A percentile compares a stretch with the other conserved stretches of the same genome.
phyloP scores from a whole-genome alignment of 1,140 invertebrate genomes.

The Brachionus calyciflorus region DNA sequence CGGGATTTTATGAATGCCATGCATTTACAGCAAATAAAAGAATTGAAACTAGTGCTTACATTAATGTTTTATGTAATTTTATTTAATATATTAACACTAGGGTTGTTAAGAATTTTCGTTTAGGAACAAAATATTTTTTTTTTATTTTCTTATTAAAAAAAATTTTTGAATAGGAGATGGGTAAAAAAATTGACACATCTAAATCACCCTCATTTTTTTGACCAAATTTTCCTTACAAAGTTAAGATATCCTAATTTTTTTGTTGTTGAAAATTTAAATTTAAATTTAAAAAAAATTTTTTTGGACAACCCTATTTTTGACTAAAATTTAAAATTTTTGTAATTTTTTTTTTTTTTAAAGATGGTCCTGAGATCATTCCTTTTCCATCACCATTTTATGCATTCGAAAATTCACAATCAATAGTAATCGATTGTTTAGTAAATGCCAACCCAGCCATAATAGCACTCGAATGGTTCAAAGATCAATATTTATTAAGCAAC shows the following conservation, averaged over 20 bases:
- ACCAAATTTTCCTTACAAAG: no score
- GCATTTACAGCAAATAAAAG: constrained; percentile 28
- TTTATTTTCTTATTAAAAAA: no score
- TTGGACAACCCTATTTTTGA: no score
- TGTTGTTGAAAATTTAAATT: no score
- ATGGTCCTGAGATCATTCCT: constrained; percentile 39
- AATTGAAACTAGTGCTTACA: constrained; percentile 27
- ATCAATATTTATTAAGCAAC: constrained; percentile 34
- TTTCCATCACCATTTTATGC: constrained; percentile 31
- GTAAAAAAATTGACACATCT: no score
- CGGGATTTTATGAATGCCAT: constrained; percentile 43
- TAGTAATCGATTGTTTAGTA: constrained; percentile 23
- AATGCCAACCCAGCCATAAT: constrained; percentile 6
- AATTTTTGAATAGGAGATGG: no score
- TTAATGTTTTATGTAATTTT: constrained; percentile 40
- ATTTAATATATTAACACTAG: no score
- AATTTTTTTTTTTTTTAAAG: constrained; percentile 6
- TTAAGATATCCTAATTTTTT: no score
- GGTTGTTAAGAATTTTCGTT: no score
- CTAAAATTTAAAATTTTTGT: background rate
- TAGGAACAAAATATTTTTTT: no score
- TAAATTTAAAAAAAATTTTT: no score
- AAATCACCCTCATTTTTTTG: no score
- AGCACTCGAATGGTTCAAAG: constrained; percentile 42
- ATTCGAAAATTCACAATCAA: constrained; percentile 10